Evolutionary conservation across 2,888 invertebrate species (phyloP), one percentile per base, ranked within the genome.

Genomic region (Euplagia quadripunctaria): DNA sequence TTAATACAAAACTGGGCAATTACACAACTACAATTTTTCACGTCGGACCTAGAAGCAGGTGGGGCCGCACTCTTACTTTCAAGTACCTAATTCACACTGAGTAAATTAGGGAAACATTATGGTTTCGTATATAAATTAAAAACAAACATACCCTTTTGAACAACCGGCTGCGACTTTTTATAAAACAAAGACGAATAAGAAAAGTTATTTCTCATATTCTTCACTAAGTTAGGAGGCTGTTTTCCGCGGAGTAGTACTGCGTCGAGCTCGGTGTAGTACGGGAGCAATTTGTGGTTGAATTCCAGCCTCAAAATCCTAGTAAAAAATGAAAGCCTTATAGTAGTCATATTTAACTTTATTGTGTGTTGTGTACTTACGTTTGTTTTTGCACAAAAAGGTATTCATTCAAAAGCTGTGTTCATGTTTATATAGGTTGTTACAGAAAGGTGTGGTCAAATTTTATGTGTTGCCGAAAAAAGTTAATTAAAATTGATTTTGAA

Each of bases 211-310:
- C 89, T 93, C 77, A 88, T 85, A 72, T 76, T 78, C 75, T 86
- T 87, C 6, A 86, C 79, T 20, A 89, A 78, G 65, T 86, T 90
- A 4, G 90, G 87, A n/a, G 96, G 94, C 20, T 95, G 94, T 67
- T 95, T 97, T 0, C 99, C 99, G 81, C 97, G 97, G 55, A 99
- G 93, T 78, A 98, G 92, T 3, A 99, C 97, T 20, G 98, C 98
- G 94, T 99, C 99, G 70, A 99, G 93, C 88, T 98, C 98, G 17
- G 98, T 98, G 89, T 99, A 99, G 91, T 99, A 99, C 64, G 98
- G 97, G 70, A 98, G 95, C 71, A 97, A 94, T 75, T 96, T 97
- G 89, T 98, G 98, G 91, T 98, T 98, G 87, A 99, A 98, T 92
- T 99, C 99, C 79, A 99, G 93, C 82, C 98, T 97, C 80, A 99